phyloP scores from a whole-genome alignment of 1,140 invertebrate genomes.

The Maniola jurtina region DNA sequence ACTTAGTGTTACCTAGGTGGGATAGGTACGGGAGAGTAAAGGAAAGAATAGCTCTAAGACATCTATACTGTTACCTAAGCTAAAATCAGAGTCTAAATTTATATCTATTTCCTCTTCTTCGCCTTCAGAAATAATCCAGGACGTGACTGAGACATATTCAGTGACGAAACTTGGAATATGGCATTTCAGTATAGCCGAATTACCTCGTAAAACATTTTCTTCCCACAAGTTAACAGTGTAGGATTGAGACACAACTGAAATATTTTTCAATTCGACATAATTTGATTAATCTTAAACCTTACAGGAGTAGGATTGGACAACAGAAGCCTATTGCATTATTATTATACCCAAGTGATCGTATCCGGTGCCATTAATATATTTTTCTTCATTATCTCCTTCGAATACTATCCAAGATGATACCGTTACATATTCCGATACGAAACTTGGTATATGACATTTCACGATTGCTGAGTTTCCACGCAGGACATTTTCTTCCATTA shows the following conservation, averaged over 20 bases:
- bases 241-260: constrained; percentile 92
- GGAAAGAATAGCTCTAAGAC: constrained; percentile 11
- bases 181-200: constrained; percentile 93
- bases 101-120: constrained; percentile 61
- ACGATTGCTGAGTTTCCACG: constrained; percentile 92
- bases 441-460: constrained; percentile 95
- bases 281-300: constrained; percentile 73
- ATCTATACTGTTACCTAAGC: constrained; percentile 54
- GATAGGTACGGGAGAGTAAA: not conserved
- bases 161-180: constrained; percentile 95
- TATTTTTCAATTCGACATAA: constrained; percentile 16
- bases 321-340: constrained; percentile 72
- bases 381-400: constrained; percentile 78
- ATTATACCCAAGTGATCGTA: constrained; percentile 56
- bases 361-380: constrained; percentile 69
- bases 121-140: constrained; percentile 89
- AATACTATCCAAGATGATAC: constrained; percentile 88
- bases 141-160: constrained; percentile 86
- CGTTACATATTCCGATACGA: constrained; percentile 92
- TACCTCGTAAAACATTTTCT: constrained; percentile 92
- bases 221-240: constrained; percentile 95
- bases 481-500: constrained; percentile 94
- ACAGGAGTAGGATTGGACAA: constrained; percentile 81
- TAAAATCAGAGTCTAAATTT: constrained; percentile 60
- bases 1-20: not conserved